These are phyloP conservation scores for Chloropsis hardwickii DNA, from an alignment of 2,113 vertebrate genomes.

Conservation along the genomic window DNA sequence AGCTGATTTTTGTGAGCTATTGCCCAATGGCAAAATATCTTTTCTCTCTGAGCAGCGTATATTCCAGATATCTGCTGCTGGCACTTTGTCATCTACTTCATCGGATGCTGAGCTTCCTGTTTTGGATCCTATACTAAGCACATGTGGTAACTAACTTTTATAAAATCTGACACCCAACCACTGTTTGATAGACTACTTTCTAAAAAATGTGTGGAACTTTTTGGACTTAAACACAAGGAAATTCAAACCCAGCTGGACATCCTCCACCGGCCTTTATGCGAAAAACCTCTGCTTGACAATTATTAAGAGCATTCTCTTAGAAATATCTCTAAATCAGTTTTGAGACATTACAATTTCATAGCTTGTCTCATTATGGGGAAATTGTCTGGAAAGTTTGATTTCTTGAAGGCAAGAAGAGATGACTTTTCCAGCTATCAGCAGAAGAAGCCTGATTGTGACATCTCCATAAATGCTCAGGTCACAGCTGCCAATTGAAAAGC, in stretches of 20 bases:
- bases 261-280: background rate
- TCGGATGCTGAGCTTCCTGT: constrained; percentile 46
- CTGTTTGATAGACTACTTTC: background rate
- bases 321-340: constrained; percentile 30
- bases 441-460: background rate
- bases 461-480: background rate
- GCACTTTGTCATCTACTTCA: constrained; percentile 20
- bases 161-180: constrained; percentile 30
- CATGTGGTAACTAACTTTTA: constrained; percentile 36
- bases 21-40: constrained; percentile 30
- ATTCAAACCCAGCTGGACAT: background rate
- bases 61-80: constrained; percentile 59
- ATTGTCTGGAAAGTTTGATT: background rate
- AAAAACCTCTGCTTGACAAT: constrained; percentile 1
- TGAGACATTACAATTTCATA: background rate
- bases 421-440: constrained; percentile 4
- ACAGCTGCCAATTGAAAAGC: background rate
- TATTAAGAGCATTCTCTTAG: background rate
- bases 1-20: constrained; percentile 23
- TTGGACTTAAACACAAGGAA: background rate
- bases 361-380: background rate
- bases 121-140: constrained; percentile 18
- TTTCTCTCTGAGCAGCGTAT: constrained; percentile 16
- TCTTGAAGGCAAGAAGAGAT: background rate
- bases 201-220: constrained; percentile 15